Evolutionary conservation across 2,797 vertebrate genomes (phyloP), one percentile per base, ranked within the genome.

Genomic region (Psittacula derbiana): DNA sequence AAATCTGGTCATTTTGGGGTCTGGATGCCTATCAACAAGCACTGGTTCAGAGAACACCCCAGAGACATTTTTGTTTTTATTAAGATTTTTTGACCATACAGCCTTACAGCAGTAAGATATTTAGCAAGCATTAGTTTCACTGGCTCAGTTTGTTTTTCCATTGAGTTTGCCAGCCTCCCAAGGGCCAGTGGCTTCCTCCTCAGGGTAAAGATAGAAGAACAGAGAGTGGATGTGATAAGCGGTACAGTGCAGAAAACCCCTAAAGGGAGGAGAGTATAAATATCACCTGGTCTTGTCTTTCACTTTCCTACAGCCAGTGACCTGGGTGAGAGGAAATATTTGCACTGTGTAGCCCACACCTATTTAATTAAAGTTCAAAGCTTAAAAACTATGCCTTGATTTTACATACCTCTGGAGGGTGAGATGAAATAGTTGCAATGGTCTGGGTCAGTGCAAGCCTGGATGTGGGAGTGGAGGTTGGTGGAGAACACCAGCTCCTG

Each of bases 361-460:
- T 86, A 84, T 72, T 90, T 95, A 83, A 92, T 90, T 88, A 91
- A 93, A 84, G 70, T 90, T 92, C 92, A 92, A 79, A 96, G 58
- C 69, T 53, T 81, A 61, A 52, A 74, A 92, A 44, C 40, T 47
- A 27, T 86, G 70, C 30, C 27, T 81, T 49, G 67, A 19, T 81
- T 86, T 75, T 65, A n/a, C 66, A 81, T 84, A 84, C 70, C 50
- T 90, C 49, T 2, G n/a, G 10, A 62, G 66, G 58, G 66, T 86
- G 73, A 91, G 69, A 36, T 0, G 0, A 76, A 71, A 57, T 4
- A 33, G 53, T 0, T 0, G 28, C 90, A 40, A 11, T 0, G 4
- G 50, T 8, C 33, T 0, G 0, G 41, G 58, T 52, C 17, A 49
- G 33, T 0, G 0, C 0, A 0, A 27, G 53, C 36, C 53, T 12